A percentile compares a stretch with the other conserved stretches of the same genome.
Evolutionary conservation across 2,888 invertebrate species (phyloP).

Genomic region (Drosophila prolongata): DNA sequence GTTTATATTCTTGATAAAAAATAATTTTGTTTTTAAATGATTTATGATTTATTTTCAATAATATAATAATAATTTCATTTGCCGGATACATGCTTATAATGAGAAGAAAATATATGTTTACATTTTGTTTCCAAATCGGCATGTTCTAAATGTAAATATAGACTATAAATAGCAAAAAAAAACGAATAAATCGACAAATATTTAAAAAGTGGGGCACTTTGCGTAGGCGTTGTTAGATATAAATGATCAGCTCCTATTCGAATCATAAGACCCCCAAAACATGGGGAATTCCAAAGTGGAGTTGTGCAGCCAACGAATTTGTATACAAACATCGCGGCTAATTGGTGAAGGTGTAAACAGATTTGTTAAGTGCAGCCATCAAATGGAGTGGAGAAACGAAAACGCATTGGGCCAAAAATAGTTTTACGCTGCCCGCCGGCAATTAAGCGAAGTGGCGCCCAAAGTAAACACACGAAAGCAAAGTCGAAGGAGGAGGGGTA

Average conservation of each 20-base stretch:
- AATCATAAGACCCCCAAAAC: not conserved
- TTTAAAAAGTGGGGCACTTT: no score
- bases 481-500: constrained; percentile 20
- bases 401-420: constrained; percentile 58
- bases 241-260: no score
- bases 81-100: no score
- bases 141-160: no score
- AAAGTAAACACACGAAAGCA: constrained; percentile 42
- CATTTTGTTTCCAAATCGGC: no score
- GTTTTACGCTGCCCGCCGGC: constrained; percentile 39
- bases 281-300: not conserved
- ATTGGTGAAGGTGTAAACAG: constrained; percentile 71
- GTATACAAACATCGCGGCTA: constrained; percentile 47
- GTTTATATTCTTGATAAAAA: not conserved
- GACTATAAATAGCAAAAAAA: no score
- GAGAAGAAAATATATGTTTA: no score
- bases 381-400: constrained; percentile 70
- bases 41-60: no score
- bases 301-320: constrained; percentile 25
- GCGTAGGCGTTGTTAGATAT: no score
- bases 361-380: constrained; percentile 61
- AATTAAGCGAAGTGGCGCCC: constrained; percentile 65
- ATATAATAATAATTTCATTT: no score
- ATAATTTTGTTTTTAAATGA: no score
- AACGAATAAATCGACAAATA: no score